phyloP scores from a whole-genome alignment of 2,113 vertebrate genomes.

The Plecturocebus donacophilus region DNA sequence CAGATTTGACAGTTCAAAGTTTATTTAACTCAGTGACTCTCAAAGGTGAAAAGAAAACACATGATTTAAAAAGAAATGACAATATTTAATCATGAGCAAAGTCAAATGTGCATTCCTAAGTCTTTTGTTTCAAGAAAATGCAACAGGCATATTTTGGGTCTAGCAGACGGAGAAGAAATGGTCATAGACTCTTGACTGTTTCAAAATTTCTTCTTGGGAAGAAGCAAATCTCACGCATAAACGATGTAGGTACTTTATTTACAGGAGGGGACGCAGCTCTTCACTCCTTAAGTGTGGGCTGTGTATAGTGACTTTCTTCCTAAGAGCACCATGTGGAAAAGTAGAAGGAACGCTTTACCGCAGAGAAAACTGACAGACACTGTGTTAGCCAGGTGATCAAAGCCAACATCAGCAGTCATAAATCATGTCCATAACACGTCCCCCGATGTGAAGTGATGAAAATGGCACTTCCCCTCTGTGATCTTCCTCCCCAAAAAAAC shows the following conservation, averaged over 20 bases:
- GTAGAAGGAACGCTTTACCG: background rate
- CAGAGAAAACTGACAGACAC: background rate
- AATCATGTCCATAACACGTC: rapidly evolving
- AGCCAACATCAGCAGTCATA: background rate
- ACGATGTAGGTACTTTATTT: background rate
- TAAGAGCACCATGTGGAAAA: background rate
- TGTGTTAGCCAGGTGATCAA: background rate
- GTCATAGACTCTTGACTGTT: background rate
- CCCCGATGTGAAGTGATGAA: background rate
- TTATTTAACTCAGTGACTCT: background rate
- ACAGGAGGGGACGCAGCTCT: background rate
- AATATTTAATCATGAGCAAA: background rate
- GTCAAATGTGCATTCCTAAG: background rate
- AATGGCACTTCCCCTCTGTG: background rate
- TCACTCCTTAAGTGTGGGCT: background rate
- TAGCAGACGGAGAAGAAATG: background rate
- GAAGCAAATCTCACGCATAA: background rate
- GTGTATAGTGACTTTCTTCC: background rate
- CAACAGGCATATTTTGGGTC: background rate
- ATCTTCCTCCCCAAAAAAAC: background rate
- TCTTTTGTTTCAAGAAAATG: background rate
- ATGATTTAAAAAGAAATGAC: background rate
- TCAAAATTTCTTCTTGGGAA: background rate
- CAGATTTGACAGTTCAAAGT: background rate
- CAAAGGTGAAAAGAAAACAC: background rate